Base-by-base conservation (phyloP, 2,888 invertebrate species). In the Byasa hedistus region DNA sequence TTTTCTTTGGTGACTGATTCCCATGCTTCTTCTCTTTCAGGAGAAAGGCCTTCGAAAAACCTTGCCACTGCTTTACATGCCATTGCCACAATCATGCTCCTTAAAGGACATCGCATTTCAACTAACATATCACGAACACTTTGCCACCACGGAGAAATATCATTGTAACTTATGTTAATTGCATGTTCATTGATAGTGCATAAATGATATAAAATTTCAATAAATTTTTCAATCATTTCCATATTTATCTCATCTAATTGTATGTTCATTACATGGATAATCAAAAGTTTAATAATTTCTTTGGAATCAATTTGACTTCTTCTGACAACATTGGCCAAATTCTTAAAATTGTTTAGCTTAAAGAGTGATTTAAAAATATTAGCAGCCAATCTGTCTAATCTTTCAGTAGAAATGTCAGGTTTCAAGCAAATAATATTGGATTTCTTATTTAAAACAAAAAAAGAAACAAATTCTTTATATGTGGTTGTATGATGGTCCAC, bases 1-100 rank as follows among this genome's bases (percentile, higher is more conserved):
- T 95, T 94, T 79, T 98, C 98, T 72, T 96, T 94, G 1, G 97
- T 96, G 63, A 98, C 94, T 63, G 95, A 94, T 81, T 97, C 97
- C 96, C 97, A 98, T 56, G 93, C 87, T 59, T 93, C 94, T 39
- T 93, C 93, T 32, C 87, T 88, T 66, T 86, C 92, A 51, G 90
- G 85, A 63, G 83, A 84, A 64, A 81, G 80, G 32, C 72, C 75
- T 86, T 89, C 91, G 65, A 89, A 87, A 67, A 79, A 87, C 83
- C 79, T 92, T 1, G 95, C 94, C 4, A 97, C 95, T 21, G 94
- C 94, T 80, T 96, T 94, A 80, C 97, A 97, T 24, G 96, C 94
- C 82, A 98, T 94, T 0, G 97, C 96, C 19, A 96, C 96, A 63
- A 96, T 94, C 81, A 97, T 93, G 1, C 97, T 96, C 69, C 95